phyloP scores from a whole-genome alignment of 2,888 invertebrate species.

The Yponomeuta cagnagella region DNA sequence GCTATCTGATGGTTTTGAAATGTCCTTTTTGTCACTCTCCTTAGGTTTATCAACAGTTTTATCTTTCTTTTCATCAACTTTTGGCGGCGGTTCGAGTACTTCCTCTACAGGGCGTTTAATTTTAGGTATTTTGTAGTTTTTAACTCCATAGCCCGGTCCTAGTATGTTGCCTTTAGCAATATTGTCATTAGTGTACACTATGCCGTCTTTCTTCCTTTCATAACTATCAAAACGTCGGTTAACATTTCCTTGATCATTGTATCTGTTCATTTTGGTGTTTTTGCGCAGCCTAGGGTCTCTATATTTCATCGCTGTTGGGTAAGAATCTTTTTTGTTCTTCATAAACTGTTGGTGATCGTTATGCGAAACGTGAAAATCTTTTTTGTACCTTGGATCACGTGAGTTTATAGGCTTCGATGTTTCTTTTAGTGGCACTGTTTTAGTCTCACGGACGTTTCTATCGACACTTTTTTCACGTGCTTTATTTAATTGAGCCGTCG shows the following conservation, averaged over 20 bases:
- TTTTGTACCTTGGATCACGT: constrained; percentile 26
- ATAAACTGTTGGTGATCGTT: constrained; percentile 13
- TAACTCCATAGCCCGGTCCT: constrained; percentile 56
- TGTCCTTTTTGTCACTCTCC: constrained; percentile 17
- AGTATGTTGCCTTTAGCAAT: constrained; percentile 58
- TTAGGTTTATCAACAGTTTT: constrained; percentile 17
- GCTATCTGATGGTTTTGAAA: constrained; percentile 19
- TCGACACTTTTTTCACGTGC: not conserved
- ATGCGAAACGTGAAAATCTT: constrained; percentile 26
- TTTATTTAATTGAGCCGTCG: constrained; percentile 19
- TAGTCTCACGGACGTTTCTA: not conserved
- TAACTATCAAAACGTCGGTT: constrained; percentile 24
- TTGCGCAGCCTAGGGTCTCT: constrained; percentile 50
- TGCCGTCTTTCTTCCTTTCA: constrained; percentile 32
- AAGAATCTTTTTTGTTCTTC: constrained; percentile 24
- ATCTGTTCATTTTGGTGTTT: constrained; percentile 24
- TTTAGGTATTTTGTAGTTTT: constrained; percentile 70
- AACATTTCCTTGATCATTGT: constrained; percentile 25
- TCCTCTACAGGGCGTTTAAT: constrained; percentile 48
- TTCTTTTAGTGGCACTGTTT: constrained; percentile 14
- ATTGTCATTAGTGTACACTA: constrained; percentile 61
- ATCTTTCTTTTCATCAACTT: constrained; percentile 1
- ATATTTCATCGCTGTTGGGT: constrained; percentile 44
- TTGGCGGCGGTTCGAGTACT: constrained; percentile 7
- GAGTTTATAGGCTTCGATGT: constrained; percentile 12